Conservation (phyloP, 2,113 vertebrate species). For the Salvelinus alpinus region DNA sequence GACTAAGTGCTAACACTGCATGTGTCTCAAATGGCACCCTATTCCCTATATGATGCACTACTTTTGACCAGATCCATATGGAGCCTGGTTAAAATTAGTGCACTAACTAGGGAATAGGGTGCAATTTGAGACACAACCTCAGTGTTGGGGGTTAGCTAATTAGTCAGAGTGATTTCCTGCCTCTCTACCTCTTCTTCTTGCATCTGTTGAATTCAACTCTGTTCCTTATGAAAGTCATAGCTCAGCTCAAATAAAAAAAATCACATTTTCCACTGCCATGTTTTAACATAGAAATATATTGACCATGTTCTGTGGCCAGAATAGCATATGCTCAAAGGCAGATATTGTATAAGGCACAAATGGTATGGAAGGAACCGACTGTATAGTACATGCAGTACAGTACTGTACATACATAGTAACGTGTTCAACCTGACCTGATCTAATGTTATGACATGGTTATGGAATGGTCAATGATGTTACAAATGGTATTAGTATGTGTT, state of each 20-base stretch:
- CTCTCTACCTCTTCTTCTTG: background rate
- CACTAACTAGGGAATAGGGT: no score
- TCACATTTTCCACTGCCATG: background rate
- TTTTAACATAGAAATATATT: background rate
- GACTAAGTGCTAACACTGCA: slow-evolving; percentile 39
- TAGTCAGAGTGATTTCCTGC: slow-evolving; percentile 66
- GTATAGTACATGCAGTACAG: no score
- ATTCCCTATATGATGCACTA: no score
- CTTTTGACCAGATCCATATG: no score
- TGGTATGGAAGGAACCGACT: no score
- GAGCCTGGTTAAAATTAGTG: no score
- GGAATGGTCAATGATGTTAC: background rate
- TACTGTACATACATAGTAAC: no score
- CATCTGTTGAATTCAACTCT: background rate
- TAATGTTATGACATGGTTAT: background rate
- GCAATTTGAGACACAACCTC: no score
- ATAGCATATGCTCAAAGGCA: no score
- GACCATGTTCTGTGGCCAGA: background rate
- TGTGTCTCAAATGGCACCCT: no score
- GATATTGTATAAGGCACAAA: no score
- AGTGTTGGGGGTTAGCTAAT: slow-evolving; percentile 50
- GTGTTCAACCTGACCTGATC: no score
- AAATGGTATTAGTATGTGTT: background rate
- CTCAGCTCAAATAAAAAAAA: background rate
- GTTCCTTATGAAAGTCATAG: background rate